Evolutionary conservation across 2,797 vertebrate genomes (phyloP).

Genomic region (Aphelocoma californica): DNA sequence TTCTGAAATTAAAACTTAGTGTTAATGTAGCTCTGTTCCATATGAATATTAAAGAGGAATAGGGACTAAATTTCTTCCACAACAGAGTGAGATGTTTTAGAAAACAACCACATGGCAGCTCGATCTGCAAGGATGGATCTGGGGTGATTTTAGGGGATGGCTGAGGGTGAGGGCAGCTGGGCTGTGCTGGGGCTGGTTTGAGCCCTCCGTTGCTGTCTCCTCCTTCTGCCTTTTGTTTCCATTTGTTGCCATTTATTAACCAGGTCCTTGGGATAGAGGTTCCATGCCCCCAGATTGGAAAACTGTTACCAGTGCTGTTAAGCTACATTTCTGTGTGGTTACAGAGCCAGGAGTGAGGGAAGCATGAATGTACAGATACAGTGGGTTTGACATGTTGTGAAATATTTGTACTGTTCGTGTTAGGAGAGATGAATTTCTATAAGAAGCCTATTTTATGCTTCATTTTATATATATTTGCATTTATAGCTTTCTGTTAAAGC

Average conservation of each 20-base stretch:
- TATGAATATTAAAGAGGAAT: slow-evolving; percentile 35
- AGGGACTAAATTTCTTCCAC: neutral
- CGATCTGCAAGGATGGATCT: neutral
- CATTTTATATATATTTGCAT: neutral
- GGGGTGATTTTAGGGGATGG: neutral
- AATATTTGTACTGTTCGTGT: neutral
- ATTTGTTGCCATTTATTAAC: neutral
- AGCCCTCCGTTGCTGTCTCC: neutral
- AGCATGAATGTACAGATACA: neutral
- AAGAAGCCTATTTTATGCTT: neutral
- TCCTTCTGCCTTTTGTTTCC: neutral
- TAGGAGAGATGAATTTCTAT: neutral
- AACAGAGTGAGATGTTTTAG: slow-evolving; percentile 6
- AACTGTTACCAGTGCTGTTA: neutral
- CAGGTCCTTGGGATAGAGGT: neutral
- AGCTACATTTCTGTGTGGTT: neutral
- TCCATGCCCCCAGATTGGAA: neutral
- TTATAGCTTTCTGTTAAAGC: neutral
- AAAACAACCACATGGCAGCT: neutral
- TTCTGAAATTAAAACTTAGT: slow-evolving; percentile 53
- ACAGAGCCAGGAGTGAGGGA: neutral
- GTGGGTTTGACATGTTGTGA: neutral
- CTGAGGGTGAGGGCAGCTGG: neutral
- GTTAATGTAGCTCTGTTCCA: neutral
- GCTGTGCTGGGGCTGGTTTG: neutral